Percentiles rank a stretch among this genome's conserved stretches.
phyloP scores from a whole-genome alignment of 2,888 invertebrate species.

The Melinaea marsaeus region DNA sequence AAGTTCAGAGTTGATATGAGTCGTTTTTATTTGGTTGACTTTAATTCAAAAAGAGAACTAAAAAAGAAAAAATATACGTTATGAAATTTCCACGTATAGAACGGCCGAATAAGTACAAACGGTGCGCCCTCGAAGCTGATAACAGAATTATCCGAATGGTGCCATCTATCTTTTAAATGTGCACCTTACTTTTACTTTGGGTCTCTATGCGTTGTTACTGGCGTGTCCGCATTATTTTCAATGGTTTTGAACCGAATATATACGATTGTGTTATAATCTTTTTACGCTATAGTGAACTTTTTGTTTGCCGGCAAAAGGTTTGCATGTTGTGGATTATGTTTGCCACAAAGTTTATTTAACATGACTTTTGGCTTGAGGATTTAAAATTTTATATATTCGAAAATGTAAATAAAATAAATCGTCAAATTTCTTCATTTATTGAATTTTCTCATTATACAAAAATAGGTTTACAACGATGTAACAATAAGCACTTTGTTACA shows the following conservation, averaged over 20 bases:
- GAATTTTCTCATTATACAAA: background rate
- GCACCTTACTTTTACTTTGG: constrained; percentile 71
- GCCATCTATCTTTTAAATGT: constrained; percentile 82
- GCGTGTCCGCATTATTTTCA: constrained; percentile 22
- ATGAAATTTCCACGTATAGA: constrained; percentile 72
- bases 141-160: constrained; percentile 82
- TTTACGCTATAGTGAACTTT: constrained; percentile 17
- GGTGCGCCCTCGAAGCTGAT: constrained; percentile 77
- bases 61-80: constrained; percentile 1
- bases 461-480: background rate
- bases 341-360: background rate
- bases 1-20: background rate
- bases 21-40: background rate
- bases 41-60: background rate
- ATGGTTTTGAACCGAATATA: constrained; percentile 21
- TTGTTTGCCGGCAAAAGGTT: constrained; percentile 13
- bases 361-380: background rate
- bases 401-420: background rate
- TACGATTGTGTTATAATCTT: constrained; percentile 19
- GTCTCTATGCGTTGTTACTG: constrained; percentile 34
- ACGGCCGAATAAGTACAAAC: constrained; percentile 72
- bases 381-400: background rate
- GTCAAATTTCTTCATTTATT: background rate
- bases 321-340: constrained; percentile 1
- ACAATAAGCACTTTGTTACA: constrained; percentile 9